Base-by-base conservation (phyloP, 1,140 invertebrate species). In the Drosophila bifasciata region DNA sequence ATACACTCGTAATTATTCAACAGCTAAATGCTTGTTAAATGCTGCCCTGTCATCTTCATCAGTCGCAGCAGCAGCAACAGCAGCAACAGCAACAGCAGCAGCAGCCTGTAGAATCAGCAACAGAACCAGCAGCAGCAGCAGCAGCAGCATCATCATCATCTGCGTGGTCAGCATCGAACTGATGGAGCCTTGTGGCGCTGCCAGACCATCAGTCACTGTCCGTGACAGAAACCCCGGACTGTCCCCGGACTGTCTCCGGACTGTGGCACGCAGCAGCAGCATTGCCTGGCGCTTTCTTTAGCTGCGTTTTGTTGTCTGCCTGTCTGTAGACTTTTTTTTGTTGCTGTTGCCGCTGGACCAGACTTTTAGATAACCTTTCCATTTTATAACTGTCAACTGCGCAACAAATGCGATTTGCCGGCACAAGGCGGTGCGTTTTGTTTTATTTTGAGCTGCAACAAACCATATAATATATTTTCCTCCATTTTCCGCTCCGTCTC, bases 141-240 rank as follows among this genome's bases (percentile, higher is more conserved):
- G n/a, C 21, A 40, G 8, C 51, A 53, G 43, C 55, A 67, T 11
- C 32, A 13, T 9, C 32, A 68, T 49, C 17, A 51, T 16, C 28
- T 17, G 25, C 28, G n/a, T 41, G 52, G 36, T 55, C 40, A 55
- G 39, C 39, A 21, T 55, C 9, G 21, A 21, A 21, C 39, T 4
- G 32, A 13, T 50, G 32, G 15, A 45, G 58, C n/a, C 68, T 73
- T 69, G 32, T 17, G 25, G 66, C 56, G 62, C 50, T 32, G 53
- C 48, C 52, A 67, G 52, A 64, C 74, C 79, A 81, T 84, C 83
- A 86, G 76, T 84, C 80, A 84, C 59, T 86, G 80, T 84, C 81
- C 52, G 32, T 57, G 50, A 46, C 71, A 77, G 75, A 66, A 66
- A 60, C 61, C 53, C 62, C 48, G 36, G 46, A 60, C 41, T 40